These are phyloP conservation scores for Thereva nobilitata DNA, from an alignment of 2,888 invertebrate species.

Conservation along the genomic window DNA sequence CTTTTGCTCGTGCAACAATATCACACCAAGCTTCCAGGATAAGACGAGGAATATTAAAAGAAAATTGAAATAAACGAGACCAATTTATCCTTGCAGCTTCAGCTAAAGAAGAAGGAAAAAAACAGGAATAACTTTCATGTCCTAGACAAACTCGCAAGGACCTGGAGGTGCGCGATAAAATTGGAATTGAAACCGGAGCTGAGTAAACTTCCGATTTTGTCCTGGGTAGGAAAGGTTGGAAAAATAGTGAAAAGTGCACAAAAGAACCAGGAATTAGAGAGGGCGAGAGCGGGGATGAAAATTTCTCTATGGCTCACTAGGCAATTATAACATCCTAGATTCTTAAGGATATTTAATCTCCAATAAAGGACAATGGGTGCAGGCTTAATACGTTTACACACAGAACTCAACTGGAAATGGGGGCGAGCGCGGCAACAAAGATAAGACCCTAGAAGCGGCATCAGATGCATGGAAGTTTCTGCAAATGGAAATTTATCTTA, in stretches of 20 bases:
- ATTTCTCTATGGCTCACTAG: too few relatives aligned
- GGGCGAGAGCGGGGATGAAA: too few relatives aligned
- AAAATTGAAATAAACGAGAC: slow-evolving; percentile 32
- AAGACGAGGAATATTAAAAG: not conserved
- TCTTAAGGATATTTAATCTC: too few relatives aligned
- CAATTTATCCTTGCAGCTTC: slow-evolving; percentile 26
- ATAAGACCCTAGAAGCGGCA: not conserved
- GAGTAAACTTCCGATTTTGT: too few relatives aligned
- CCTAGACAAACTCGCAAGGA: not conserved
- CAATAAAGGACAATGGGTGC: too few relatives aligned
- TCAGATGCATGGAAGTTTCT: not conserved
- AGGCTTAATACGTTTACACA: too few relatives aligned
- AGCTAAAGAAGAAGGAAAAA: slow-evolving; percentile 11
- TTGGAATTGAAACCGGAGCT: too few relatives aligned
- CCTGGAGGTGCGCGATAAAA: not conserved
- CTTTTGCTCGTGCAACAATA: not conserved
- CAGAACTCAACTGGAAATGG: too few relatives aligned
- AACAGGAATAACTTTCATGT: slow-evolving; percentile 1
- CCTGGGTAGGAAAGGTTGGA: too few relatives aligned
- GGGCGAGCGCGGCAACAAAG: not conserved
- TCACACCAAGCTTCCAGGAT: not conserved
- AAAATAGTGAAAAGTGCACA: too few relatives aligned
- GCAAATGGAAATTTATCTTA: not conserved
- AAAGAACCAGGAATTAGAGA: too few relatives aligned
- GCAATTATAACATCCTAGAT: too few relatives aligned